Percentiles rank a stretch among this genome's conserved stretches.
Evolutionary conservation across 2,797 vertebrate species (phyloP).

Genomic region (Neomorphus geoffroyi): DNA sequence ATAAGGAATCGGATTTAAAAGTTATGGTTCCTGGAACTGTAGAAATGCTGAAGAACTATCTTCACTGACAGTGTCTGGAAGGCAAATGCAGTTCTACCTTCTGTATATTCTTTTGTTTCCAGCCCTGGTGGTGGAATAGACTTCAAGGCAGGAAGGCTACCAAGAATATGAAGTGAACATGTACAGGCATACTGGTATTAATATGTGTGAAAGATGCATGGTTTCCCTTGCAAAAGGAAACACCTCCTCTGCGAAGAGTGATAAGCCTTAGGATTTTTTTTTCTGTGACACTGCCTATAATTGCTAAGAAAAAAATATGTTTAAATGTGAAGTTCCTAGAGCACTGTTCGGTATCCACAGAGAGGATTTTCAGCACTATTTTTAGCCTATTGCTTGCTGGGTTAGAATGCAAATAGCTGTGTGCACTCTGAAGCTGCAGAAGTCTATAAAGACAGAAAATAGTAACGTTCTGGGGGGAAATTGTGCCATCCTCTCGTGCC

Average conservation of each 20-base stretch:
- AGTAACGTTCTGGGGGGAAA: neutral
- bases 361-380: neutral
- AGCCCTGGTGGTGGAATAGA: neutral
- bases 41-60: neutral
- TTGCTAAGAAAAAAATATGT: neutral
- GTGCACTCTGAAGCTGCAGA: neutral
- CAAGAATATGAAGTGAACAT: neutral
- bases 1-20: neutral
- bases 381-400: conserved; percentile 5
- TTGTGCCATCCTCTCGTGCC: neutral
- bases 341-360: neutral
- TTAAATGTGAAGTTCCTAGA: conserved; percentile 1
- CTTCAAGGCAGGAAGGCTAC: neutral
- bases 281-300: neutral
- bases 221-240: neutral
- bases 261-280: conserved; percentile 1
- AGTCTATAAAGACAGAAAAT: neutral
- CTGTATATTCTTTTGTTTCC: neutral
- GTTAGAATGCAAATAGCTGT: neutral
- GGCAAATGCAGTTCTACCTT: neutral
- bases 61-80: neutral
- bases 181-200: neutral
- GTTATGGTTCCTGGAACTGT: neutral
- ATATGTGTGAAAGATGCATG: conserved; percentile 22
- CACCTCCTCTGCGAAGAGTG: conserved; percentile 19